Percentiles rank a stretch among this genome's conserved stretches.
Conservation (phyloP, 2,888 invertebrate species). For the Salticus scenicus region DNA sequence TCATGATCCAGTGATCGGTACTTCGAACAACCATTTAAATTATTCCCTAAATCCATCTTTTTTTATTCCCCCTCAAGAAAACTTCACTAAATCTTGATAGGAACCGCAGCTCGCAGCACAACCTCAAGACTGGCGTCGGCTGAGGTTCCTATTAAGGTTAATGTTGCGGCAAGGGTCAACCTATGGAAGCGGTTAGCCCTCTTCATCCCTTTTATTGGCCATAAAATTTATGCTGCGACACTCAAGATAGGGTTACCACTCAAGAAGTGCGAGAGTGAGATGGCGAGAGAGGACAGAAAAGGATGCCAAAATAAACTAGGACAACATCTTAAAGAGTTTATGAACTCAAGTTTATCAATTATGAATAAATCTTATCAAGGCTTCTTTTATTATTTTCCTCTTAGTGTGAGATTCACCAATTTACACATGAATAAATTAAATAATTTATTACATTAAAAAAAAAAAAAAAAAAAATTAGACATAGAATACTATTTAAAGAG, state of each 20-base stretch:
- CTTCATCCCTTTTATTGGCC: constrained; percentile 70
- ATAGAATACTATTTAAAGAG: no score
- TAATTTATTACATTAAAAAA: no score
- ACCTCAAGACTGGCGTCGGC: constrained; percentile 56
- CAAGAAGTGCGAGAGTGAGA: neutral
- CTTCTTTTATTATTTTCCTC: no score
- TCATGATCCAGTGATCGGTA: neutral
- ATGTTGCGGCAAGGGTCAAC: constrained; percentile 71
- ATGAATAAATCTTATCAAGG: no score
- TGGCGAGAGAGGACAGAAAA: neutral
- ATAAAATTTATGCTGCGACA: constrained; percentile 71
- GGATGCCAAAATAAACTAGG: neutral
- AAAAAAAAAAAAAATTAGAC: no score
- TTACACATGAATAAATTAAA: no score
- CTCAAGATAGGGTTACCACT: constrained; percentile 60
- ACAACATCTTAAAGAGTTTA: no score
- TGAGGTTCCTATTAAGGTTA: constrained; percentile 70
- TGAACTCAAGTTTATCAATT: no score
- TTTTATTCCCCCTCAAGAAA: constrained; percentile 7
- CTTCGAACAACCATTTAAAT: constrained; percentile 59
- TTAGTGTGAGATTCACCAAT: no score
- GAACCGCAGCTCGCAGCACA: constrained; percentile 56
- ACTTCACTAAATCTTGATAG: constrained; percentile 41
- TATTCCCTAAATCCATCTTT: constrained; percentile 61
- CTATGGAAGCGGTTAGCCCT: constrained; percentile 71